Evolutionary conservation across 2,113 vertebrate species (phyloP), one percentile per base, ranked within the genome.

Genomic region (Sitta europaea): DNA sequence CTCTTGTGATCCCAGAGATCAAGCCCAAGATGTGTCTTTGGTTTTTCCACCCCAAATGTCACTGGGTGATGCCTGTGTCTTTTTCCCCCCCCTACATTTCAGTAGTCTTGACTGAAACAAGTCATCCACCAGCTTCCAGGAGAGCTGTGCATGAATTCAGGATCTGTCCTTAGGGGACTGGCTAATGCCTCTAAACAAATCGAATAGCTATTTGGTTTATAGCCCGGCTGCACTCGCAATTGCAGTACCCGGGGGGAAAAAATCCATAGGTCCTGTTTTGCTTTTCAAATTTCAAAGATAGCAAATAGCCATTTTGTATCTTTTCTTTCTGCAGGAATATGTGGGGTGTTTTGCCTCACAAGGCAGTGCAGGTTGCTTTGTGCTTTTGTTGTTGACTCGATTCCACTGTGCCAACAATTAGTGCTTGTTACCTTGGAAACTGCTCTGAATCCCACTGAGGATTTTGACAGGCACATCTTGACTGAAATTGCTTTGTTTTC

Each of bases 401-500:
- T 96, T 97, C 86, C 86, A 89, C 77, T 66, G 88, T 97, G 95
- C 93, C 88, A 94, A 93, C 96, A 98, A 97, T 98, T 98, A 97
- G 81, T 77, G 88, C 71, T 74, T 23, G 97, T 98, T 98, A 89
- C 98, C 97, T 88, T 97, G 97, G 97, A 97, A 98, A 98, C 98
- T 50, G 93, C 83, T 96, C 92, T 95, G 96, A 93, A 88, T 94
- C 97, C 97, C 92, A 88, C 97, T 84, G 96, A 96, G 98, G 96
- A 95, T 93, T 96, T 94, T 97, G 97, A 98, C 97, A 97, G 94
- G 86, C 95, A 90, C 94, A 45, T 97, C 98, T 97, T 96, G 84
- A 90, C 91, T 96, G 97, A 95, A 97, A 98, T 97, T 74, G 94
- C 95, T 97, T 97, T 97, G 97, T 98, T 98, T 98, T 97, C 97